phyloP scores from a whole-genome alignment of 2,888 invertebrate species.

The Encarsia formosa region DNA sequence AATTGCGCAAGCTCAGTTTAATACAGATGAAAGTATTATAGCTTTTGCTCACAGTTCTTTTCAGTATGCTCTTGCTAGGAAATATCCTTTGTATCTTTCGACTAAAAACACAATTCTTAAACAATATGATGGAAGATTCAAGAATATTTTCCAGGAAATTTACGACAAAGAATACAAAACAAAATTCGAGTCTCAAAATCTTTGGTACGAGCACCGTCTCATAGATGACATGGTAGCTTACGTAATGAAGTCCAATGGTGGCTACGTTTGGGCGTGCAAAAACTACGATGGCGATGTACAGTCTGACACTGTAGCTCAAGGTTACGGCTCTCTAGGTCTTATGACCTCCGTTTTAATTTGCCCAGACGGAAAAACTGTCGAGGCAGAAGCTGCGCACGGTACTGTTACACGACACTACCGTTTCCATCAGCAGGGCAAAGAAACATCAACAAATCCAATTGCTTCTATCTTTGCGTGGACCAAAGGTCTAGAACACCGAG shows the following conservation, averaged over 20 bases:
- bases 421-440: constrained; percentile 88
- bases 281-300: constrained; percentile 99
- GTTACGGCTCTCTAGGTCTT: constrained; percentile 90
- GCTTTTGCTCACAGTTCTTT: constrained; percentile 96
- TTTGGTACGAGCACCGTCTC: constrained; percentile 97
- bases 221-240: constrained; percentile 99
- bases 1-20: constrained; percentile 92
- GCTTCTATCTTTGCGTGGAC: constrained; percentile 99
- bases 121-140: constrained; percentile 93
- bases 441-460: constrained; percentile 98
- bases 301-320: constrained; percentile 97
- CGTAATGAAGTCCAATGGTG: constrained; percentile 95
- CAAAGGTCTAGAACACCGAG: constrained; percentile 86
- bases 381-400: constrained; percentile 97
- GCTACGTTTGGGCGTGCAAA: constrained; percentile 99
- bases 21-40: constrained; percentile 89
- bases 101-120: constrained; percentile 97
- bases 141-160: constrained; percentile 94
- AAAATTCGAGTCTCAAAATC: constrained; percentile 76
- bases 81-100: constrained; percentile 87
- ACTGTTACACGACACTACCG: constrained; percentile 91
- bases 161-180: constrained; percentile 84
- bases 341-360: constrained; percentile 98
- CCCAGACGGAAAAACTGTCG: constrained; percentile 97
- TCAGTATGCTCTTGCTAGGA: constrained; percentile 79